These are phyloP conservation scores for Hemicrepidius hirtus DNA, from an alignment of 2,888 invertebrate genomes.

Conservation along the genomic window DNA sequence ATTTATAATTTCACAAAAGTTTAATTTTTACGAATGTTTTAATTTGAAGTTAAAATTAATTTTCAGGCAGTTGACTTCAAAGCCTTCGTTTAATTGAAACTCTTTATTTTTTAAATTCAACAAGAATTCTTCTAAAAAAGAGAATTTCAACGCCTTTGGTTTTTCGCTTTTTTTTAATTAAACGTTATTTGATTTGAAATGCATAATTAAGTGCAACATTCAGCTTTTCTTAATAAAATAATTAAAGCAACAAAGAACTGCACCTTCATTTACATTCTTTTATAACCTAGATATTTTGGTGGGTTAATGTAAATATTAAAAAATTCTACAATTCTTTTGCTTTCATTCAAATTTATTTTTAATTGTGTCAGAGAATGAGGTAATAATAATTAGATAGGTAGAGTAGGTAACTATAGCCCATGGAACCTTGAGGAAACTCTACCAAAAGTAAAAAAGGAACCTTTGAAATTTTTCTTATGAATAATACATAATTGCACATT, in stretches of 20 bases:
- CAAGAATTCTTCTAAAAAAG: slow-evolving; percentile 4
- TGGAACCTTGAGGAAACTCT: too few relatives aligned
- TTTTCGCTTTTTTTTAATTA: slow-evolving; percentile 16
- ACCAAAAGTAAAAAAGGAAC: too few relatives aligned
- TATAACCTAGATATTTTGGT: neutral
- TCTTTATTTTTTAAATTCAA: slow-evolving; percentile 28
- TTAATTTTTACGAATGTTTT: slow-evolving; percentile 25
- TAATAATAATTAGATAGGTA: too few relatives aligned
- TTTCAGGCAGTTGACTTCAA: slow-evolving; percentile 36
- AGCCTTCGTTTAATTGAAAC: slow-evolving; percentile 33
- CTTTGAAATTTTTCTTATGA: too few relatives aligned
- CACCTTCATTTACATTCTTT: neutral
- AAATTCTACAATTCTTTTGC: too few relatives aligned
- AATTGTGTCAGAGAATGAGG: too few relatives aligned
- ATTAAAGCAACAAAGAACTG: neutral
- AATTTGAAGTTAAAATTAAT: slow-evolving; percentile 39
- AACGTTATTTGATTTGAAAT: slow-evolving; percentile 17
- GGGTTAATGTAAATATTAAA: too few relatives aligned
- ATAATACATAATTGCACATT: too few relatives aligned
- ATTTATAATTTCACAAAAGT: slow-evolving; percentile 16
- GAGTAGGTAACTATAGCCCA: too few relatives aligned
- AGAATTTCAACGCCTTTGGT: slow-evolving; percentile 15
- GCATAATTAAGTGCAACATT: slow-evolving; percentile 7
- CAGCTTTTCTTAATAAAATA: neutral
- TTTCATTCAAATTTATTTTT: too few relatives aligned